phyloP scores from a whole-genome alignment of 2,888 invertebrate genomes.

The Eretmocerus hayati region DNA sequence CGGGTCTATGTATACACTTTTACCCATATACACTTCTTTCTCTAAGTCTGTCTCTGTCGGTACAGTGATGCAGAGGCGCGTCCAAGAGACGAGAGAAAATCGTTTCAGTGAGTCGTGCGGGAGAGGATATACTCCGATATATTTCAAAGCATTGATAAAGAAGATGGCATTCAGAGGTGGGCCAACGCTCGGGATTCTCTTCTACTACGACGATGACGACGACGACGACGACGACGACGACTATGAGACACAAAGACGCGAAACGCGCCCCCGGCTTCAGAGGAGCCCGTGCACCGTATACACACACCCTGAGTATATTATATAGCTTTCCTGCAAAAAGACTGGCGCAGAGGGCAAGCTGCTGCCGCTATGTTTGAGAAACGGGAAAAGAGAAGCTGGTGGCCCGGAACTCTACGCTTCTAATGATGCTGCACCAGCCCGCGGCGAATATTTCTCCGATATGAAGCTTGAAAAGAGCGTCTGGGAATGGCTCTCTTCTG shows the following conservation, averaged over 20 bases:
- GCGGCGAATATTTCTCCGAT: conserved; percentile 38
- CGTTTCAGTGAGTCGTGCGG: conserved; percentile 1
- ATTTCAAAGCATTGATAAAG: conserved; percentile 34
- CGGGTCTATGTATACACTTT: no score
- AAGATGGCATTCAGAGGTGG: conserved; percentile 23
- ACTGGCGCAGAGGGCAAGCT: no score
- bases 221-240: conserved; percentile 4
- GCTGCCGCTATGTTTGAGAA: no score
- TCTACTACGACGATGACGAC: no score
- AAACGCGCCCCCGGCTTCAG: conserved; percentile 13
- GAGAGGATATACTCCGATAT: no score
- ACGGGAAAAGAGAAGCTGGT: not conserved
- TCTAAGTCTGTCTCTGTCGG: not conserved
- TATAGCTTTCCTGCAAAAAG: conserved; percentile 9
- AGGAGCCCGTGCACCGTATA: conserved; percentile 10
- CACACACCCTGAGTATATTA: no score
- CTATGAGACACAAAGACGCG: conserved; percentile 20
- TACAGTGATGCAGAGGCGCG: not conserved
- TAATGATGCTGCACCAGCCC: conserved; percentile 38
- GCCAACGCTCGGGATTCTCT: not conserved
- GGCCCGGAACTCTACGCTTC: conserved; percentile 31
- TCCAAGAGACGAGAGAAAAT: not conserved
- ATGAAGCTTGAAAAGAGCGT: conserved; percentile 16
- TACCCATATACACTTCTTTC: no score
- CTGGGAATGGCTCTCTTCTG: not conserved